Evolutionary conservation across 2,797 vertebrate species (phyloP).

Genomic region (Caiman crocodilus): DNA sequence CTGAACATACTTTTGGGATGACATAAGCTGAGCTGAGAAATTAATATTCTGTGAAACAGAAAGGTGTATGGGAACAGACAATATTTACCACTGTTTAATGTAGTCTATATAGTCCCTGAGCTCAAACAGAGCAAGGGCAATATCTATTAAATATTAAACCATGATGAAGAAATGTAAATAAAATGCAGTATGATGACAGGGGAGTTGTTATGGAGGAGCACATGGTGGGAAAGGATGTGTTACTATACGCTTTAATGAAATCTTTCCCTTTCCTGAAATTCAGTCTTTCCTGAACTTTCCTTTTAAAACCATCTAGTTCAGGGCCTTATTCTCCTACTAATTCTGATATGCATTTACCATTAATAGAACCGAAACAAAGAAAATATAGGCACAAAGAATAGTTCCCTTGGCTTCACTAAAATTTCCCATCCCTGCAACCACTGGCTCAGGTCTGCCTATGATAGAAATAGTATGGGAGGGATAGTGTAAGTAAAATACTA

Average conservation of each 20-base stretch:
- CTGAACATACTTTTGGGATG: neutral
- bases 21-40: neutral
- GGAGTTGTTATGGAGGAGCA: neutral
- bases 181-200: no score
- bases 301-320: neutral
- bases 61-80: neutral
- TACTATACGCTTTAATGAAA: neutral
- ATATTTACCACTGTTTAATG: neutral
- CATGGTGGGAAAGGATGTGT: neutral
- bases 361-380: neutral
- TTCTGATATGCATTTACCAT: slow-evolving; percentile 9
- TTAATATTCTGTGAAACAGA: neutral
- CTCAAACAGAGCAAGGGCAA: neutral
- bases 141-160: neutral
- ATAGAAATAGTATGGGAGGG: neutral
- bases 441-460: neutral
- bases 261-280: neutral
- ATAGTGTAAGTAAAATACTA: neutral
- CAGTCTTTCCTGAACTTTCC: neutral
- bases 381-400: neutral
- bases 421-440: neutral
- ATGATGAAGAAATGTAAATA: neutral
- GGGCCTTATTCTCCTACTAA: neutral
- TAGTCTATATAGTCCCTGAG: neutral
- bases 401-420: neutral